Evolutionary conservation across 2,797 vertebrate species (phyloP), one percentile per base, ranked within the genome.

Genomic region (Brachyrhaphis roseni): DNA sequence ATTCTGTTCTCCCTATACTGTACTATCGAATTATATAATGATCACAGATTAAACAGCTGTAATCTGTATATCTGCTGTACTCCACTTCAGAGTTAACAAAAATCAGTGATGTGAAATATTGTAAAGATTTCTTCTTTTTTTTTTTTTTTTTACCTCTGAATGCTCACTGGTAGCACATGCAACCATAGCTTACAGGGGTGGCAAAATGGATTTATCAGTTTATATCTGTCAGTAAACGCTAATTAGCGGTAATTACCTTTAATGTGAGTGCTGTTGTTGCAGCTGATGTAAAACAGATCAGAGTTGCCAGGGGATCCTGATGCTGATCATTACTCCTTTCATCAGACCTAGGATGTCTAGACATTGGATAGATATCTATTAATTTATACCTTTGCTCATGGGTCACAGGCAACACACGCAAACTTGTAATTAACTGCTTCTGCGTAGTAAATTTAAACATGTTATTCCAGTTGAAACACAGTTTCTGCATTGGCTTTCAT

Each of bases 271-370:
- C 16, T 47, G 28, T 49, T 49, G 71, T 72, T 47, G 8, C 46
- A 49, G 34, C 11, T 74, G 72, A 74, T 74, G 31, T 36, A 39
- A 72, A 46, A 18, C 68, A 7, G 68, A 71, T 51, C 46, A 73
- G 47, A 49, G 72, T 34, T 51, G 18, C 34, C 31, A 74, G 3
- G 5, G 51, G 20, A 74, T 36, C 47, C 72, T 39, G 18, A 73
- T 73, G 23, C 46, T 23, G 49, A 53, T 53, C 47, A 34, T 51
- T 26, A 74, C 1, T 53, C 2, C 23, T 20, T 36, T 53, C 31
- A 74, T 74, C 49, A 53, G 47, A 41, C 15, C 62, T 11, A 15
- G 28, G 68, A 47, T 28, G 68, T 72, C 43, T 28, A 15, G 68
- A 28, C 68, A 28, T 28, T 18, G 15, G 68, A 46, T 28, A 28